Evolutionary conservation across 1,140 invertebrate species (phyloP), one percentile per base, ranked within the genome.

Genomic region (Mizuhopecten yessoensis): DNA sequence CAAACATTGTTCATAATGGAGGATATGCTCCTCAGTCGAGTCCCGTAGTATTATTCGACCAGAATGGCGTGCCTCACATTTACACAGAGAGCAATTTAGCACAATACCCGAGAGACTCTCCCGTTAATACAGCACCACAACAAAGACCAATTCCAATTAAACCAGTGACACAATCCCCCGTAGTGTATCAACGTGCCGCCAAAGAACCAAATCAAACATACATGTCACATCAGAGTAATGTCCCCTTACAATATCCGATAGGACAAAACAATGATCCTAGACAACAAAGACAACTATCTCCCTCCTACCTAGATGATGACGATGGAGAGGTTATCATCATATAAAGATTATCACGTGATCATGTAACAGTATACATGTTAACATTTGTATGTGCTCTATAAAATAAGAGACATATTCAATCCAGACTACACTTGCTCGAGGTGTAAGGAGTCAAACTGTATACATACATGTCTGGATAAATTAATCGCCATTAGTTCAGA

Each of bases 301-400:
- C 57, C 11, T 75, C 57, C 57, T 75, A 29, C n/a, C n/a, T 75
- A n/a, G 57, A 75, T 29, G 57, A 75, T 75, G 57, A 75, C 57
- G 20, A 9, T 29, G 57, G 57, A n/a, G 57, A 75, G 57, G 57
- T 17, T 17, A 75, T 75, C 11, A 75, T 17, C 57, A 75, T 75
- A 75, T 75, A 75, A 75, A 75, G 1, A 29, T 23, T 17, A 29
- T 29, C 57, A 75, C 57, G 57, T 75, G 57, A 75, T 29, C 45
- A 49, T 39, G 5, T n/a, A n/a, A 39, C 36, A 7, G 36, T 39
- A 39, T 39, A 13, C 13, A 39, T 39, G 5, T 7, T 39, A 39
- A 39, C 5, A 7, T 39, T 39, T 39, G 36, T 13, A 45, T 17
- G 9, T 45, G 10, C n/a, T n/a, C n/a, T n/a, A n/a, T n/a, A n/a